Conservation (phyloP, 2,888 invertebrate genomes). For the Cantharis rustica region DNA sequence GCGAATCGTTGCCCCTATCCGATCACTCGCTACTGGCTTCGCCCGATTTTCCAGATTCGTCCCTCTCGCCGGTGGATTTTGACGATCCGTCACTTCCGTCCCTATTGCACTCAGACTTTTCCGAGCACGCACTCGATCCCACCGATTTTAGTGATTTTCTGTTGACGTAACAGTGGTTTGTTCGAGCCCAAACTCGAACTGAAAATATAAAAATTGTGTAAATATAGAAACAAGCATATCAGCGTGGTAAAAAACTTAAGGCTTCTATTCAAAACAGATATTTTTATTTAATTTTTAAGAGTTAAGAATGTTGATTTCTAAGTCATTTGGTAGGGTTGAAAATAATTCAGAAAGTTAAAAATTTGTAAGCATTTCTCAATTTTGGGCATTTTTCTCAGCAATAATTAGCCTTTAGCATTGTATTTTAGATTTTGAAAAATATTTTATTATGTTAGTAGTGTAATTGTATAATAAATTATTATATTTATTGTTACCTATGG, state of each 20-base stretch:
- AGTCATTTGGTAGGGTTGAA: neutral
- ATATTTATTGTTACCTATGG: conserved; percentile 26
- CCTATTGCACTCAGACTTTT: conserved; percentile 51
- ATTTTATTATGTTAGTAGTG: neutral
- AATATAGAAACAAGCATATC: neutral
- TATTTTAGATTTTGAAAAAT: neutral
- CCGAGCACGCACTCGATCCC: conserved; percentile 49
- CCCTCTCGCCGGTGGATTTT: conserved; percentile 64
- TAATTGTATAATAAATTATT: conserved; percentile 21
- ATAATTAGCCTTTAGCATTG: neutral
- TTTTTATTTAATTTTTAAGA: neutral
- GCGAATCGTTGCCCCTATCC: conserved; percentile 62
- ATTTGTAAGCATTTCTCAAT: neutral
- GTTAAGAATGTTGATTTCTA: neutral
- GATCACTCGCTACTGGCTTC: conserved; percentile 61
- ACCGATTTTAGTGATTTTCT: conserved; percentile 53
- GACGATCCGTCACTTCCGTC: conserved; percentile 51
- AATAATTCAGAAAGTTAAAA: neutral
- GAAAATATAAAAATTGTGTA: neutral
- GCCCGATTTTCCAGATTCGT: conserved; percentile 58
- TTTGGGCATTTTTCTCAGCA: neutral
- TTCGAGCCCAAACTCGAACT: conserved; percentile 21
- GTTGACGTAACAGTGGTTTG: conserved; percentile 46
- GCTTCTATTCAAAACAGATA: neutral
- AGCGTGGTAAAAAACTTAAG: neutral